phyloP scores from a whole-genome alignment of 2,113 vertebrate genomes.

The Paralichthys olivaceus region DNA sequence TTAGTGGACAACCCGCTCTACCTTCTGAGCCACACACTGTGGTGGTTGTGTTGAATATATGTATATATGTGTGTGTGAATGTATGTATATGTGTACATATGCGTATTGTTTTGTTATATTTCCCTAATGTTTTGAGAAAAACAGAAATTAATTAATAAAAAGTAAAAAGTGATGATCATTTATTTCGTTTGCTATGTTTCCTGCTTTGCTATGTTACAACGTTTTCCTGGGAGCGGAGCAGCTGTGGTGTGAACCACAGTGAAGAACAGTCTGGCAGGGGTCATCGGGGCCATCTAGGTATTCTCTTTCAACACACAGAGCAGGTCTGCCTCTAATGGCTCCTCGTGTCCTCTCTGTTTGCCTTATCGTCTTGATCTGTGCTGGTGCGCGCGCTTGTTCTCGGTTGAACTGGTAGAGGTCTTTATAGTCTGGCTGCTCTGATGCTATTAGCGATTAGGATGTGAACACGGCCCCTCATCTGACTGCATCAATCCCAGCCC shows the following conservation, averaged over 20 bases:
- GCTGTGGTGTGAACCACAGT: constrained; percentile 2
- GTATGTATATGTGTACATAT: too few relatives aligned
- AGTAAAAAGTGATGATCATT: background rate
- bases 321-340: constrained; percentile 67
- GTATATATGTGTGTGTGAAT: too few relatives aligned
- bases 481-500: constrained; percentile 74
- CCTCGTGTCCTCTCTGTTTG: constrained; percentile 45
- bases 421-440: constrained; percentile 71
- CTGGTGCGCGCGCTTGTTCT: constrained; percentile 27
- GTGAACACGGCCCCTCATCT: constrained; percentile 77
- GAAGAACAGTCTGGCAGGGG: constrained; percentile 25
- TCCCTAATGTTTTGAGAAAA: too few relatives aligned
- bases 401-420: constrained; percentile 61
- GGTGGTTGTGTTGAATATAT: too few relatives aligned
- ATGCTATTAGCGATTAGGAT: constrained; percentile 80
- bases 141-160: background rate
- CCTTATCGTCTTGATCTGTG: constrained; percentile 67
- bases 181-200: background rate
- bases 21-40: too few relatives aligned
- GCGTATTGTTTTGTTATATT: too few relatives aligned
- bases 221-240: background rate
- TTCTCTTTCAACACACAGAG: constrained; percentile 55
- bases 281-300: constrained; percentile 57
- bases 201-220: background rate
- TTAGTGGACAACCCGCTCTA: too few relatives aligned